Evolutionary conservation across 2,797 vertebrate species (phyloP).

Genomic region (Myripristis murdjan): DNA sequence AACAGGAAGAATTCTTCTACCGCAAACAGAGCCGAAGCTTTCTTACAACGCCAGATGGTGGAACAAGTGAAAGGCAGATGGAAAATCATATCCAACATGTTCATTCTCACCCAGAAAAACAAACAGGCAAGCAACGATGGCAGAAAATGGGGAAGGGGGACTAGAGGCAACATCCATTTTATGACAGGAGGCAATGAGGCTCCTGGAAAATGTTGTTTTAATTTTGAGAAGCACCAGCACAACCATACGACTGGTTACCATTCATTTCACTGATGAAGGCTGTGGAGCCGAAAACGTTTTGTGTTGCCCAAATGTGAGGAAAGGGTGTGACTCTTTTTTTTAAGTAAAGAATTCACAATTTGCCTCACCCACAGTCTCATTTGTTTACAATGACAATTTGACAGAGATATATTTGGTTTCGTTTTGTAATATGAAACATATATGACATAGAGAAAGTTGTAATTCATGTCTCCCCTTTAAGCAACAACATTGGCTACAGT

Average conservation of each 20-base stretch:
- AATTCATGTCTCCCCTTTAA: neutral
- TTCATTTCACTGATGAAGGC: no score
- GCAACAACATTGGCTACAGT: neutral
- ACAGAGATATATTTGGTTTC: neutral
- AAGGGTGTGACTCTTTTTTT: no score
- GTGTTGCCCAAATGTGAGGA: no score
- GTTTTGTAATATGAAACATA: slow-evolving; percentile 7
- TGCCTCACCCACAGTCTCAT: no score
- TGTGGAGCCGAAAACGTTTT: no score
- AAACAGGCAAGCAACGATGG: neutral
- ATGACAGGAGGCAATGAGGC: no score
- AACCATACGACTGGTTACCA: no score
- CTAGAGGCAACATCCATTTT: no score
- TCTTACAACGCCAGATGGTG: neutral
- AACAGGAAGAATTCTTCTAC: neutral
- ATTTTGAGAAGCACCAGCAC: no score
- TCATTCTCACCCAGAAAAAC: neutral
- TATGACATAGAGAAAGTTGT: neutral
- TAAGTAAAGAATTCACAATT: no score
- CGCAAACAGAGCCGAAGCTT: neutral
- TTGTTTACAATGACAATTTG: no score
- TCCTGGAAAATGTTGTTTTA: no score
- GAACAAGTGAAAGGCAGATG: neutral
- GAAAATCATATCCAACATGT: neutral
- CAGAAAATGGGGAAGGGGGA: neutral